Evolutionary conservation across 1,140 invertebrate species (phyloP).

Genomic region (Luehdorfia chinensis): DNA sequence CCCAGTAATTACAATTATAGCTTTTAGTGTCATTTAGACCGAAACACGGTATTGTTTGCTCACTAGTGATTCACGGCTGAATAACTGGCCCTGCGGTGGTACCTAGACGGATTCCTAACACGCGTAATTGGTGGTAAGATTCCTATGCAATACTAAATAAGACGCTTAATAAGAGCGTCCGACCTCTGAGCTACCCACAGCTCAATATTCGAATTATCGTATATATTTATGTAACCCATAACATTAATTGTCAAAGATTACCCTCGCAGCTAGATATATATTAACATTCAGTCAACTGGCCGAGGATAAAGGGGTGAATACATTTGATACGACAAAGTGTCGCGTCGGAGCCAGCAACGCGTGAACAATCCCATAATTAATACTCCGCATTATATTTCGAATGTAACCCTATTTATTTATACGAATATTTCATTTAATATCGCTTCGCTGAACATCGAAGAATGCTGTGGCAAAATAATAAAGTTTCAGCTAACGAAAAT

Average conservation of each 20-base stretch:
- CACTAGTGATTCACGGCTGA: too few species aligned
- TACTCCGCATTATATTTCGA: constrained; percentile 34
- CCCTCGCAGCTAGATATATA: constrained; percentile 36
- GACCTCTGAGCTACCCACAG: too few species aligned
- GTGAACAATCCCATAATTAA: constrained; percentile 51
- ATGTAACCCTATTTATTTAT: constrained; percentile 23
- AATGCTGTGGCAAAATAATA: background rate
- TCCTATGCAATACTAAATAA: too few species aligned
- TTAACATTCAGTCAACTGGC: constrained; percentile 47
- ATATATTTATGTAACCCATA: constrained; percentile 14
- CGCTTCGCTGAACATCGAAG: background rate
- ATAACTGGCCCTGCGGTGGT: too few species aligned
- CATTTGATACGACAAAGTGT: constrained; percentile 26
- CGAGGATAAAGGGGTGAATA: constrained; percentile 46
- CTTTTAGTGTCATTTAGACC: too few species aligned
- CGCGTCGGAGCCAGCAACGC: constrained; percentile 40
- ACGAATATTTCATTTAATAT: constrained; percentile 8
- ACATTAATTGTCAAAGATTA: constrained; percentile 51
- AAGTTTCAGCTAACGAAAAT: too few species aligned
- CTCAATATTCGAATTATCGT: too few species aligned
- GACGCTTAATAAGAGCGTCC: too few species aligned
- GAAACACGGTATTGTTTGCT: too few species aligned
- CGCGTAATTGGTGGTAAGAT: too few species aligned
- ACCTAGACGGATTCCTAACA: too few species aligned
- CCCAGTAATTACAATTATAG: too few species aligned